Conservation (phyloP, 53 echinoderm and acorn worm genomes). For the Holothuria leucospilota region DNA sequence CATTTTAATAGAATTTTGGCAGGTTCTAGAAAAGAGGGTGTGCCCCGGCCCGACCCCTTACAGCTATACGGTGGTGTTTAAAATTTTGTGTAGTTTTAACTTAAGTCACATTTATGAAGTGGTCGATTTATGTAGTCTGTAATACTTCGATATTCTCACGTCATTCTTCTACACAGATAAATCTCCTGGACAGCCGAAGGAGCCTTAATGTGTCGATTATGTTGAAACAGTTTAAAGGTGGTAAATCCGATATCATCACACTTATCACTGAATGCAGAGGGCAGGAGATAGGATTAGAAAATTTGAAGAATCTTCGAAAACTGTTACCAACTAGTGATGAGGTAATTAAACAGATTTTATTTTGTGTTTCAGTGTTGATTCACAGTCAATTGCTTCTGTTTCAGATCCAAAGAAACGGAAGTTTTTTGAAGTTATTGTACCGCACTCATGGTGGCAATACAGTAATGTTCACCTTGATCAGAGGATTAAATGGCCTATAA, state of each 20-base stretch:
- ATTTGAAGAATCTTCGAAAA: conserved; percentile 88
- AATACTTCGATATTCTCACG: neutral
- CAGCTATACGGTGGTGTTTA: too few relatives aligned
- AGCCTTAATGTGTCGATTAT: conserved; percentile 93
- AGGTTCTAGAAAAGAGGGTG: too few relatives aligned
- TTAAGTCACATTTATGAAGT: too few relatives aligned
- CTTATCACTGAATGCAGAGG: conserved; percentile 79
- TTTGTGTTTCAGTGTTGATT: too few relatives aligned
- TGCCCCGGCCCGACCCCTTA: too few relatives aligned
- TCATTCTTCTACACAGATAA: conserved; percentile 62
- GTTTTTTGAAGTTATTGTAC: too few relatives aligned
- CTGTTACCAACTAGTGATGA: conserved; percentile 90
- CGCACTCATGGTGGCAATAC: too few relatives aligned
- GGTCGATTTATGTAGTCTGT: neutral
- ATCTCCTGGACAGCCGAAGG: conserved; percentile 84
- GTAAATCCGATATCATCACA: conserved; percentile 77
- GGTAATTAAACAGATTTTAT: conserved; percentile 43
- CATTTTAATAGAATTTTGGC: too few relatives aligned
- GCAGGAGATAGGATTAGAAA: conserved; percentile 85
- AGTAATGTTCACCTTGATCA: too few relatives aligned
- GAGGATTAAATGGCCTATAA: too few relatives aligned
- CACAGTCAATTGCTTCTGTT: neutral
- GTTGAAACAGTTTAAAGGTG: conserved; percentile 91
- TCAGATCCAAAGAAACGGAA: too few relatives aligned
- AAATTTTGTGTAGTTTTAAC: too few relatives aligned